Evolutionary conservation across 64 coral and sea anemone species (phyloP), one percentile per base, ranked within the genome.

Genomic region (Pocillopora verrucosa): DNA sequence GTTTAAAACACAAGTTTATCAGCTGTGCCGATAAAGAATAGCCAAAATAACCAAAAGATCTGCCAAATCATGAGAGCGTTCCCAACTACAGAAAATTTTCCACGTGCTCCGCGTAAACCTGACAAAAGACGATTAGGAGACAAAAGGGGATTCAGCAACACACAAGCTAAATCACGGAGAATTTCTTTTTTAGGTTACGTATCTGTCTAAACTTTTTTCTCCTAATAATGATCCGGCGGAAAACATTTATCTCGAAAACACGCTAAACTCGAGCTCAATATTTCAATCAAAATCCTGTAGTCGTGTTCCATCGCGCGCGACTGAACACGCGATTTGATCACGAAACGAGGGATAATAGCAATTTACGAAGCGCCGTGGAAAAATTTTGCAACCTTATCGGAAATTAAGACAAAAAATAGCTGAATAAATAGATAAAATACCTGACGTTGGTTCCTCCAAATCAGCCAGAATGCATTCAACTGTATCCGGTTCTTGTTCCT

Each of bases 401-500:
- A 19, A 9, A 16, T 19, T 25, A 5, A 17, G 24, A 69, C 22
- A 24, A 11, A 16, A 9, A 13, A 37, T 10, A 16, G 16, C 9
- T 1, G 36, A 68, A 69, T 26, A 56, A 57, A 68, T n/a, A 58
- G 34, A 9, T 15, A 59, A 72, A 37, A 59, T 41, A 96, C 94
- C 94, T 88, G 86, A 77, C 1, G 91, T 87, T 30, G 91, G 94
- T 88, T 96, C 94, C 65, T 96, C 94, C 14, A 96, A 92, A 61
- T 89, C 79, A 16, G 91, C 94, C 60, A 90, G 83, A 72, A 96
- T 91, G 78, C 94, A 96, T 56, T 93, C 91, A 64, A 96, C 94
- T 76, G 89, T 96, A 45, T 93, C 87, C 75, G 94, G 86, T 89
- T 93, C 94, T 76, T 92, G 91, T 78, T 92, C 94, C 56, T 93